Conservation (phyloP, 2,888 invertebrate genomes). For the Parnassius apollo region DNA sequence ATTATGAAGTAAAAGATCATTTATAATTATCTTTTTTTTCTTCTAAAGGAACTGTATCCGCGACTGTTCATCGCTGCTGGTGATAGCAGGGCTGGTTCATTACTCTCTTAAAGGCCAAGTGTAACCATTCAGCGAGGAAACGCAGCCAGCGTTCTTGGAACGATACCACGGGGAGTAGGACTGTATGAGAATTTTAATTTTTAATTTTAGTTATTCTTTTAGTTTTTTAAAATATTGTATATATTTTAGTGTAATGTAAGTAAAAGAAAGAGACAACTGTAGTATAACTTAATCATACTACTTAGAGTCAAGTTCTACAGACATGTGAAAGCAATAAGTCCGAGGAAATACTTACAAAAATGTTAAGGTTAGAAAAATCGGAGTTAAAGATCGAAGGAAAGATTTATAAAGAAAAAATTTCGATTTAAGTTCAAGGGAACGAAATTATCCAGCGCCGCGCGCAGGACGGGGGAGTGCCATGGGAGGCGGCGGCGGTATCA, state of each 20-base stretch:
- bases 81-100: too few species aligned
- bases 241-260: background rate
- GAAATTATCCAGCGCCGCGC: conserved; percentile 42
- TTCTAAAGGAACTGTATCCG: too few species aligned
- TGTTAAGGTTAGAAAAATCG: background rate
- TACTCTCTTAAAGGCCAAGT: too few species aligned
- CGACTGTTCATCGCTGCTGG: too few species aligned
- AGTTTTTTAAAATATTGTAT: too few species aligned
- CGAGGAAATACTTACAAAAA: background rate
- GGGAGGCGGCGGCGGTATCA: conserved; percentile 56
- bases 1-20: background rate
- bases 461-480: conserved; percentile 44
- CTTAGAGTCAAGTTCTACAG: background rate
- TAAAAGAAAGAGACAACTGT: conserved; percentile 1
- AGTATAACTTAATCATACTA: background rate
- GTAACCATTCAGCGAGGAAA: too few species aligned
- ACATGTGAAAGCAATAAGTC: background rate
- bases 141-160: too few species aligned
- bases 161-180: too few species aligned
- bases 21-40: background rate
- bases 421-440: too few species aligned
- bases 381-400: background rate
- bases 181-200: too few species aligned
- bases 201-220: too few species aligned
- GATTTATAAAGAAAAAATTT: background rate